Evolutionary conservation across 2,888 invertebrate species (phyloP), one percentile per base, ranked within the genome.

Genomic region (Dynastes tityus): DNA sequence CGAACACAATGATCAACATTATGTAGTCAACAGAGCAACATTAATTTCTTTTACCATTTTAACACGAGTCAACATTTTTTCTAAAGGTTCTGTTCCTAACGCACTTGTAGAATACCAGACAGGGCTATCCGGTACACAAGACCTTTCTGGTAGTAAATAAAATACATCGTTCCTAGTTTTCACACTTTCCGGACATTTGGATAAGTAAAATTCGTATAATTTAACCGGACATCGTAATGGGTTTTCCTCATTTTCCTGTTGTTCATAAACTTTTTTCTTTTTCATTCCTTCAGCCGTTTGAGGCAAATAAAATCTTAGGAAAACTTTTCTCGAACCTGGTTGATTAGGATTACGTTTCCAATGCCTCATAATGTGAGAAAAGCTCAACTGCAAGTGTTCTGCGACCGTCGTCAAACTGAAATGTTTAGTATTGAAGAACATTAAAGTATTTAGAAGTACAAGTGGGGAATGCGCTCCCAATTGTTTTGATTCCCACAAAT

Each of bases 401-500:
- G 96, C 95, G 5, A 95, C 94, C 0, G 95, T 94, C 94, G 94
- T 95, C 82, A 97, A 91, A 89, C 95, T 95, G 67, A 97, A 97
- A 89, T 96, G 95, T 89, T 97, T 97, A 1, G 97, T 97, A 88
- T 97, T 97, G 89, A 97, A 97, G 89, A 96, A 97, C 92, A 97
- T 95, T 0, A 97, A 91, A 0, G 97, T 97, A 83, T 95, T 96
- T 0, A 97, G 90, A 2, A 97, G 90, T 0, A 97, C 96, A 86
- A 96, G 95, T 0, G 97, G 97, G 0, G 97, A 96, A 88, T 96
- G 96, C 2, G 96, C 96, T 40, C 97, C 97, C 11, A 97, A 90
- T 89, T 97, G 97, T 86, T 95, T 95, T 84, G 95, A 94, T 87
- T 97, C 97, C 97, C 97, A 97, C 75, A 97, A 89, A 87, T 97